A percentile compares a stretch with the other conserved stretches of the same genome.
Conservation (phyloP, 2,113 vertebrate species). For the Ondatra zibethicus region DNA sequence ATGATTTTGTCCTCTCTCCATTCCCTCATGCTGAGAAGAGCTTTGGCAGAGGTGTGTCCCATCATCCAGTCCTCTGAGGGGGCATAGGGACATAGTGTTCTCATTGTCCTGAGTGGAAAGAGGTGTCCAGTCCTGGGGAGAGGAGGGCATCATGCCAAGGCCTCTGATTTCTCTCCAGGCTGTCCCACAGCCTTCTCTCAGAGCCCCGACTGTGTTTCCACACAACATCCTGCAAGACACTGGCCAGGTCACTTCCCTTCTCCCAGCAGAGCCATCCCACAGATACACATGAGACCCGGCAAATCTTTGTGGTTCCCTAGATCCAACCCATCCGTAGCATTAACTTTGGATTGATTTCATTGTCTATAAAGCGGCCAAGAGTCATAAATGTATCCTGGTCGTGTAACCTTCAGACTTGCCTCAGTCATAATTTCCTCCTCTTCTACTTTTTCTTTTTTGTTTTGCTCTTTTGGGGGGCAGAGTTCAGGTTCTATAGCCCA, state of each 20-base stretch:
- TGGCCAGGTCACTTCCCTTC: background rate
- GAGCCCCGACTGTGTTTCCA: background rate
- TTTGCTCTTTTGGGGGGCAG: background rate
- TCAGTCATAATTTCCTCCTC: background rate
- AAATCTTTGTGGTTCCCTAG: background rate
- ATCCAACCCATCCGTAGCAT: background rate
- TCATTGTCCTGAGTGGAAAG: conserved; percentile 56
- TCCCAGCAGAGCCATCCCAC: background rate
- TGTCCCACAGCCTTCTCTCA: background rate
- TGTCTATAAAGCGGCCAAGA: background rate
- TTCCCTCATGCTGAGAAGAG: conserved; percentile 3
- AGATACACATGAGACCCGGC: background rate
- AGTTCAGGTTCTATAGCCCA: too few relatives aligned
- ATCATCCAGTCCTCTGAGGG: background rate
- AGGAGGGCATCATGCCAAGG: background rate
- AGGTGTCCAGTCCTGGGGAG: conserved; percentile 26
- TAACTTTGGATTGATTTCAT: background rate
- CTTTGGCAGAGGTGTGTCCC: conserved; percentile 30
- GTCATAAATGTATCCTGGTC: background rate
- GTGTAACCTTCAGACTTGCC: conserved; percentile 9
- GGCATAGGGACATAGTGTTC: conserved; percentile 17
- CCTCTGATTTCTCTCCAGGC: conserved; percentile 9
- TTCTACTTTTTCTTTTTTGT: background rate
- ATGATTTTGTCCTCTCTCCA: background rate
- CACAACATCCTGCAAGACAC: background rate